Evolutionary conservation across 1,140 invertebrate species (phyloP).

Genomic region (Zaprionus vittiger): DNA sequence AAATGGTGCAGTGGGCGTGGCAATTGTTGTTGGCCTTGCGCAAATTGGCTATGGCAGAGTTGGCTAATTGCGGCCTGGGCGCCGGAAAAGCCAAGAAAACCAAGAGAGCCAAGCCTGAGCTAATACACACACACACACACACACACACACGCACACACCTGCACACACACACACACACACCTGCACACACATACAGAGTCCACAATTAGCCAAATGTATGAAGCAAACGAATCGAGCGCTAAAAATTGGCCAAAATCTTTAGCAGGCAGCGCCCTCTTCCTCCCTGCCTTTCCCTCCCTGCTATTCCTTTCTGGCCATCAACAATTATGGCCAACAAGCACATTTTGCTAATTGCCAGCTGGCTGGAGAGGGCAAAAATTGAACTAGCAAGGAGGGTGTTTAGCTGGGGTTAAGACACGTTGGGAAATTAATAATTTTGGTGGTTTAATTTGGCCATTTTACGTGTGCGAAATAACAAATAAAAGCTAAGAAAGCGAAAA

Average conservation of each 20-base stretch:
- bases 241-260: conserved; percentile 38
- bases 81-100: conserved; percentile 43
- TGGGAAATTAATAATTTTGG: conserved; percentile 74
- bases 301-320: conserved; percentile 24
- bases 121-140: conserved; percentile 45
- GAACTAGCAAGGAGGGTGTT: conserved; percentile 29
- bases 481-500: conserved; percentile 24
- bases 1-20: conserved; percentile 18
- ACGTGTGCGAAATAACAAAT: conserved; percentile 65
- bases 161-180: conserved; percentile 29
- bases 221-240: conserved; percentile 15
- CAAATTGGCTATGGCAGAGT: conserved; percentile 61
- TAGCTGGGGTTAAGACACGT: conserved; percentile 39
- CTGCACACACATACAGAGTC: background rate
- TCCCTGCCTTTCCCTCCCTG: background rate
- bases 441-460: conserved; percentile 70
- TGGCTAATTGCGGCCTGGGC: conserved; percentile 62
- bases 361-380: background rate
- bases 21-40: conserved; percentile 60
- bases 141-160: no score
- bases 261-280: background rate
- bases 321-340: conserved; percentile 68
- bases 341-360: conserved; percentile 71
- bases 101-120: conserved; percentile 32
- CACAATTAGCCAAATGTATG: conserved; percentile 71